These are phyloP conservation scores for Tenodera sinensis DNA, from an alignment of 2,888 invertebrate genomes.

Conservation along the genomic window DNA sequence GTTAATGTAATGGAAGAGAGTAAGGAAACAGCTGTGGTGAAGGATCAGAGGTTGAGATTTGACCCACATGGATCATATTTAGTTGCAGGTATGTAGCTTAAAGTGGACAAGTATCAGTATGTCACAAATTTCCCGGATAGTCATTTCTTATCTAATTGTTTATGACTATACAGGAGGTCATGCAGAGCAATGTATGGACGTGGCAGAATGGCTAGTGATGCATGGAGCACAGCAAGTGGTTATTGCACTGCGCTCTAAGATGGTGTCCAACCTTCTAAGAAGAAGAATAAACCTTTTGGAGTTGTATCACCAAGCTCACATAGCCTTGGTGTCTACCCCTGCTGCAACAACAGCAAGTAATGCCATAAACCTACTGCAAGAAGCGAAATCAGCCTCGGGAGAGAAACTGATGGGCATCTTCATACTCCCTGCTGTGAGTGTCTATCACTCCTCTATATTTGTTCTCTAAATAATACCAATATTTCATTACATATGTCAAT, in stretches of 20 bases:
- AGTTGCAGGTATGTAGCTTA: constrained; percentile 5
- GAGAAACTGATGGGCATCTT: constrained; percentile 10
- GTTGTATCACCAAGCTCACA: constrained; percentile 14
- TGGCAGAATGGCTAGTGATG: constrained; percentile 31
- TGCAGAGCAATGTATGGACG: constrained; percentile 35
- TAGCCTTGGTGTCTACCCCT: background rate
- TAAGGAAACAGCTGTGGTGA: background rate
- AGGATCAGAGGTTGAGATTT: constrained; percentile 44
- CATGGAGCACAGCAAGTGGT: constrained; percentile 27
- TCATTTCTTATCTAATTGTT: background rate
- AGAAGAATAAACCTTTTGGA: constrained; percentile 10
- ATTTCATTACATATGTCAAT: too few relatives aligned
- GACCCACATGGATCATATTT: constrained; percentile 48
- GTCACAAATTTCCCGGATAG: too few relatives aligned
- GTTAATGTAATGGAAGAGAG: background rate
- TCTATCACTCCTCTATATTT: too few relatives aligned
- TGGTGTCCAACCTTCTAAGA: constrained; percentile 12
- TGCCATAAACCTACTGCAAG: constrained; percentile 10
- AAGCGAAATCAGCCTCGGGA: background rate
- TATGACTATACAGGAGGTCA: background rate
- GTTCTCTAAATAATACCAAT: too few relatives aligned
- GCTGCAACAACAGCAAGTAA: constrained; percentile 1
- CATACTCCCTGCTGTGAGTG: constrained; percentile 22
- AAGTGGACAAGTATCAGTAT: too few relatives aligned
- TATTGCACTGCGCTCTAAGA: constrained; percentile 17